Base-by-base conservation (phyloP, 2,113 vertebrate species). In the Hyla sarda region DNA sequence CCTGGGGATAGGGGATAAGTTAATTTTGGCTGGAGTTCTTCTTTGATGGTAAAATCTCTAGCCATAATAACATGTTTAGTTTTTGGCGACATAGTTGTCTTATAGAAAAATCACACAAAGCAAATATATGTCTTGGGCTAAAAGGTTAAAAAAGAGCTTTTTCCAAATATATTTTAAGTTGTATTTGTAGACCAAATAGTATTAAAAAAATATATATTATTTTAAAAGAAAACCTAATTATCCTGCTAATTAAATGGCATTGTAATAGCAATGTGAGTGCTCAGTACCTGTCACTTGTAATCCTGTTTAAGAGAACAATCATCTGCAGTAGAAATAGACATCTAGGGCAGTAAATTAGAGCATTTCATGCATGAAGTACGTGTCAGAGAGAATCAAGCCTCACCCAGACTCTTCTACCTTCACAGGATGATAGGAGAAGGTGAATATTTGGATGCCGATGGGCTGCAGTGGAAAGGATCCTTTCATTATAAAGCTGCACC, bases 371-470 rank as follows among this genome's bases (percentile, higher is more conserved):
- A 87, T 87, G 85, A 87, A 87, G 78, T 82, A 72, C 48, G 77
- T 87, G 85, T 87, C 85, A 82, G 56, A 87, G 52, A 74, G 85
- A 87, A 87, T 87, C 85, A 87, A 74, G 77, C 30, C 65, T 87
- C 78, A 85, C 37, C 73, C 73, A 19, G 50, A 81, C 72, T 60
- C 67, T 88, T 91, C 8, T 82, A 2, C 52, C 84, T 0, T 88
- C 88, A 17, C 88, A 97, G 95, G 92, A 88, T 96, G 37, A 93
- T 95, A 87, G 94, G 95, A 56, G 91, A 96, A 82, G 96, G 96
- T 37, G 89, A 93, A 0, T 96, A 96, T 84, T 95, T 91, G 62
- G 91, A 95, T 67, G 84, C 88, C 83, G 89, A 91, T 19, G 93
- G 94, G 78, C 87, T 93, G 10, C 91, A 93, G 17, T 96, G 97